These are phyloP conservation scores for Drymonia ruficornis DNA, from an alignment of 2,888 invertebrate genomes.

Conservation along the genomic window DNA sequence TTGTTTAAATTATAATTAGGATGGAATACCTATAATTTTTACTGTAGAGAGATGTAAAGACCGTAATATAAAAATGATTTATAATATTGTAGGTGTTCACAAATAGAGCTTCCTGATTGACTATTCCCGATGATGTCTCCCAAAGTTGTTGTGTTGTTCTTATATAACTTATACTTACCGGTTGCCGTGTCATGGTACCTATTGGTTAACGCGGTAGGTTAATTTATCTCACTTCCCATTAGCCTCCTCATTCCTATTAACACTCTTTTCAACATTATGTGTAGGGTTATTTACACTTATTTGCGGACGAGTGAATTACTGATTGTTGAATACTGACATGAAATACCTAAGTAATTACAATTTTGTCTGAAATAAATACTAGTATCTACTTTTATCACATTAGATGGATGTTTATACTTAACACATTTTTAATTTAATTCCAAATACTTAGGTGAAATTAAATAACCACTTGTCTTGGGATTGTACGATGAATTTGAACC, in stretches of 20 bases:
- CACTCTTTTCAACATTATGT: too few relatives aligned
- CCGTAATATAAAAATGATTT: conserved; percentile 53
- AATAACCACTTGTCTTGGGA: conserved; percentile 24
- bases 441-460: conserved; percentile 19
- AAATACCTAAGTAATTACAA: too few relatives aligned
- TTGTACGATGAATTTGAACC: conserved; percentile 34
- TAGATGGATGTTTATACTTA: conserved; percentile 15
- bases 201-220: background rate
- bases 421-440: conserved; percentile 15
- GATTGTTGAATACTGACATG: too few relatives aligned
- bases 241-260: too few relatives aligned
- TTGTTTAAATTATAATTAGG: conserved; percentile 59
- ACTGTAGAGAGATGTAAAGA: conserved; percentile 65
- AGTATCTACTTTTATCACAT: conserved; percentile 21
- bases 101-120: conserved; percentile 77
- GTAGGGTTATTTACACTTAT: too few relatives aligned
- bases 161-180: background rate
- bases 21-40: conserved; percentile 59
- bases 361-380: conserved; percentile 25
- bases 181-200: background rate
- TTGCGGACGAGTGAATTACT: too few relatives aligned
- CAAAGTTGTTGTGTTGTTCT: conserved; percentile 43
- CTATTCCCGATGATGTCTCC: conserved; percentile 64
- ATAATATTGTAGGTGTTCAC: conserved; percentile 62
- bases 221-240: too few relatives aligned